Evolutionary conservation across 2,797 vertebrate genomes (phyloP).

Genomic region (Cirrhinus mrigala): DNA sequence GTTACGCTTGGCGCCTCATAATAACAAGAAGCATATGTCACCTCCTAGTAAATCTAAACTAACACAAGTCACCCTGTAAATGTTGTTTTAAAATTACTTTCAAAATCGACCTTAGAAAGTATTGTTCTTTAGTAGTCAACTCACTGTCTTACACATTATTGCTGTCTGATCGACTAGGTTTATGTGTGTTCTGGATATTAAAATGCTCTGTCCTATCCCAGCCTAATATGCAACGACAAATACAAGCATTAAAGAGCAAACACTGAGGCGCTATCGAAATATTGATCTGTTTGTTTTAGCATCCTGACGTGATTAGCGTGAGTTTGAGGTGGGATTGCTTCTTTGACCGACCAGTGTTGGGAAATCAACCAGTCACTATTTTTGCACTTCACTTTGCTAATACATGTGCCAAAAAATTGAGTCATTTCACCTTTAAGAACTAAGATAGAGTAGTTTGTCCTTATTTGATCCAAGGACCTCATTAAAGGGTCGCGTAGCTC

Average conservation of each 20-base stretch:
- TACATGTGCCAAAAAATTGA: background rate
- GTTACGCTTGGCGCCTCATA: background rate
- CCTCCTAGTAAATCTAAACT: background rate
- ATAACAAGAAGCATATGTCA: background rate
- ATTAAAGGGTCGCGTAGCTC: slow-evolving; percentile 5
- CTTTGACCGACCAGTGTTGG: background rate
- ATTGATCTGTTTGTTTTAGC: background rate
- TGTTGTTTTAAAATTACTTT: background rate
- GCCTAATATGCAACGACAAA: background rate
- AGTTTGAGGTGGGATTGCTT: background rate
- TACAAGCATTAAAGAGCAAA: background rate
- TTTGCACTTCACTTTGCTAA: background rate
- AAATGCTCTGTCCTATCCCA: background rate
- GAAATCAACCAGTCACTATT: background rate
- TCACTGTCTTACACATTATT: background rate
- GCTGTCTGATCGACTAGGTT: background rate
- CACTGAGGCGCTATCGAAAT: background rate
- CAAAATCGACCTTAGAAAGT: background rate
- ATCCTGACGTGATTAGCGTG: background rate
- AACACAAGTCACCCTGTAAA: background rate
- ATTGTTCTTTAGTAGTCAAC: background rate
- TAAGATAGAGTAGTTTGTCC: slow-evolving; percentile 14
- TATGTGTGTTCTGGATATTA: background rate
- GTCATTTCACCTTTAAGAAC: slow-evolving; percentile 3
- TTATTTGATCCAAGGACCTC: slow-evolving; percentile 9